phyloP scores from a whole-genome alignment of 2,888 invertebrate species.

The Athripsodes cinereus region DNA sequence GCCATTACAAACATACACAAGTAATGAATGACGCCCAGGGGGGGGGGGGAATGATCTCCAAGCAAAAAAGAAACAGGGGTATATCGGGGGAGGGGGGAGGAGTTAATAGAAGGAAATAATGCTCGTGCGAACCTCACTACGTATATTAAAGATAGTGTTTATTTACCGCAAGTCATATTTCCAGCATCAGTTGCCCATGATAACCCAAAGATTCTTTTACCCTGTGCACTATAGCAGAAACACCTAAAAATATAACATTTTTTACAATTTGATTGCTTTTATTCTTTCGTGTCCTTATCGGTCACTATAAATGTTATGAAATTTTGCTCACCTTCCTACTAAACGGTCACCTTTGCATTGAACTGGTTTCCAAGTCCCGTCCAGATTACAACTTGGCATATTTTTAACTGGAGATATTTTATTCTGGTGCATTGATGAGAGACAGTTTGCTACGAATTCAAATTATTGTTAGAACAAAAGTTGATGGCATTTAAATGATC shows the following conservation, averaged over 20 bases:
- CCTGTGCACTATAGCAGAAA: conserved; percentile 56
- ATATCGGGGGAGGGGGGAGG: too few species aligned
- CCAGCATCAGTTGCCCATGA: conserved; percentile 51
- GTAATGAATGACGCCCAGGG: too few species aligned
- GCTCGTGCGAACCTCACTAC: too few species aligned
- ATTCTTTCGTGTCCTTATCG: background rate
- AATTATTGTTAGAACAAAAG: background rate
- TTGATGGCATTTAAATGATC: too few species aligned
- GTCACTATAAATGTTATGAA: background rate
- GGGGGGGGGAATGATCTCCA: too few species aligned
- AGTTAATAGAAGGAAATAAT: too few species aligned
- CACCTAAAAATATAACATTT: conserved; percentile 48
- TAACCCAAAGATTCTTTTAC: conserved; percentile 60
- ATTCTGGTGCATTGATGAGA: conserved; percentile 21
- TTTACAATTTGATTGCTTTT: background rate
- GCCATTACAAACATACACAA: too few species aligned
- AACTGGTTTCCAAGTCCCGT: conserved; percentile 54
- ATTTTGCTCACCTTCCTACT: conserved; percentile 48
- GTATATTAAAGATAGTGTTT: too few species aligned
- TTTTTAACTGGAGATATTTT: conserved; percentile 9
- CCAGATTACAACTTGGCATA: conserved; percentile 47
- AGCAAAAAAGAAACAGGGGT: too few species aligned
- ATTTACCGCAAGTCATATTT: conserved; percentile 62
- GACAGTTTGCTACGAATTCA: conserved; percentile 23
- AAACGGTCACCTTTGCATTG: conserved; percentile 61